These are phyloP conservation scores for Phymorhynchus buccinoides DNA, from an alignment of 1,140 invertebrate species.

Conservation along the genomic window DNA sequence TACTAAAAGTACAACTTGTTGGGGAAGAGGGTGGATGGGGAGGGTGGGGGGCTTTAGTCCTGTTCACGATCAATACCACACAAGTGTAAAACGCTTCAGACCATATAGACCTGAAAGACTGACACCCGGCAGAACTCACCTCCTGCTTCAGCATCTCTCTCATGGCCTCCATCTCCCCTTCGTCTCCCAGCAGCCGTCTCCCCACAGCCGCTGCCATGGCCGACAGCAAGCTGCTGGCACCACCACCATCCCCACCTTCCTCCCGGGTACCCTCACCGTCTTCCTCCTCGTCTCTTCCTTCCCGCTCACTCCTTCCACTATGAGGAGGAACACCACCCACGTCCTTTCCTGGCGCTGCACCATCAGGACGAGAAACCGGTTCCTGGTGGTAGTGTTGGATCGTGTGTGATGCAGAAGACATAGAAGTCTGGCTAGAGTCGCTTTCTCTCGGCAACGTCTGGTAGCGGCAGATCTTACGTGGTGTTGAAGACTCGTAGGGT, in stretches of 20 bases:
- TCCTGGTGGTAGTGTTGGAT: background rate
- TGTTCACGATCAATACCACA: too few relatives aligned
- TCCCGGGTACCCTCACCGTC: background rate
- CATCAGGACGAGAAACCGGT: background rate
- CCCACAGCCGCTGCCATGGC: constrained; percentile 13
- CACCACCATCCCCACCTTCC: background rate
- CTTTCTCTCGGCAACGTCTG: too few relatives aligned
- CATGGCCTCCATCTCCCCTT: constrained; percentile 36
- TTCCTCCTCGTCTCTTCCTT: background rate
- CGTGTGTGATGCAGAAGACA: background rate
- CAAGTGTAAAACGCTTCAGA: too few relatives aligned
- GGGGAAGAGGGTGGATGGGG: too few relatives aligned
- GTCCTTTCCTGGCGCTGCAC: background rate
- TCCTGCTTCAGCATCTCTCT: constrained; percentile 41
- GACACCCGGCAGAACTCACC: constrained; percentile 23
- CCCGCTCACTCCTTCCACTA: background rate
- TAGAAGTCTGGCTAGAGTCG: too few relatives aligned
- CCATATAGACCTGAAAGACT: too few relatives aligned
- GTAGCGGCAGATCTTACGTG: background rate
- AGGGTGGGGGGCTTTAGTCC: too few relatives aligned
- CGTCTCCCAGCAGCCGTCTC: constrained; percentile 38
- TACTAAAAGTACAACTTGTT: too few relatives aligned
- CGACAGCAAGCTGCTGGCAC: background rate
- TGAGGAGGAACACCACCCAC: background rate
- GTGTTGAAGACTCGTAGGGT: background rate